Conservation (phyloP, 2,888 invertebrate genomes). For the Tipula unca region DNA sequence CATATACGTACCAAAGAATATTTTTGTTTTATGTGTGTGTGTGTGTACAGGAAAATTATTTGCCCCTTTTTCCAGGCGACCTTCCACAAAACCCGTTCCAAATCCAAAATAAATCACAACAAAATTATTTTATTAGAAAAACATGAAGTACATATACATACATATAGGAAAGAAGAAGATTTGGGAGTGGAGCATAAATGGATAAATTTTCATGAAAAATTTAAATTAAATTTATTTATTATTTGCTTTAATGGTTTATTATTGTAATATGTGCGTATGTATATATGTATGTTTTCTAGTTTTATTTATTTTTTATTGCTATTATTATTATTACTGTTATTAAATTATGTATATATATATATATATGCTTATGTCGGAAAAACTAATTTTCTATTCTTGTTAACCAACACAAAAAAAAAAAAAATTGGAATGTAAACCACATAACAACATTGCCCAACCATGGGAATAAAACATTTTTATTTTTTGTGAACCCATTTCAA, state of each 20-base stretch:
- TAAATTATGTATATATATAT: background rate
- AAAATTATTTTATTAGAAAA: background rate
- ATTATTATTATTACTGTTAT: background rate
- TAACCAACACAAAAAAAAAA: background rate
- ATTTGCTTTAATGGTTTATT: slow-evolving; percentile 14
- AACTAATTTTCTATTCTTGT: background rate
- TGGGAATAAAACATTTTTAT: background rate
- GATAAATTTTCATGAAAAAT: background rate
- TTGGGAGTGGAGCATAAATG: background rate
- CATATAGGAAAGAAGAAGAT: background rate
- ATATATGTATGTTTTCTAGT: too few relatives aligned
- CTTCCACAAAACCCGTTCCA: background rate
- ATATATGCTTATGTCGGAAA: slow-evolving; percentile 3
- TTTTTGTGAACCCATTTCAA: background rate
- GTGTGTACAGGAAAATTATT: too few relatives aligned
- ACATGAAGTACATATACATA: background rate
- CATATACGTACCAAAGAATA: too few relatives aligned
- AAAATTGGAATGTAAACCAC: background rate
- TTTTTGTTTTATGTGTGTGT: too few relatives aligned
- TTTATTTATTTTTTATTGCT: background rate
- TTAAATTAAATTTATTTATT: slow-evolving; percentile 3
- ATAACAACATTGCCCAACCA: background rate
- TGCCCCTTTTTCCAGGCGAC: background rate
- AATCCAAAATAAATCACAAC: background rate
- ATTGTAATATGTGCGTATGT: too few relatives aligned